Percentiles rank a stretch among this genome's conserved stretches.
Conservation (phyloP, 2,113 vertebrate species). For the Prunella himalayana region DNA sequence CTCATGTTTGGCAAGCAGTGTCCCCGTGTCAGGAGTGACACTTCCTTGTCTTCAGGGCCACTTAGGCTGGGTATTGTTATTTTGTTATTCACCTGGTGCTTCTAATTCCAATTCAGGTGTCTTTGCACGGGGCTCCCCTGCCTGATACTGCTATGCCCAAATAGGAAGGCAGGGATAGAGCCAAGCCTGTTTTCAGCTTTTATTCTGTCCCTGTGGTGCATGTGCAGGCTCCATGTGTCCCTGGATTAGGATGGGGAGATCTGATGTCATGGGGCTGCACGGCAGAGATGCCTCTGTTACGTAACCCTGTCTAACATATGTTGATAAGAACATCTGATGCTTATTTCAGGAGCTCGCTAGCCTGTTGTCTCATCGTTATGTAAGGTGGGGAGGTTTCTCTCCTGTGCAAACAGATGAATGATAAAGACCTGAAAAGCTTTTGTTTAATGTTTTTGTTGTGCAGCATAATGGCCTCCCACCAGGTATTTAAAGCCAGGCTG, state of each 20-base stretch:
- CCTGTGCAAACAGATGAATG: background rate
- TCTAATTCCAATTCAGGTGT: background rate
- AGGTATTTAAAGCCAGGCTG: background rate
- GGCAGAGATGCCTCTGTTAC: background rate
- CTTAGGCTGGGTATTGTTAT: background rate
- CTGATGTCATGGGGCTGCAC: background rate
- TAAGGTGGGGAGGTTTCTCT: background rate
- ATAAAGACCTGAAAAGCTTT: slow-evolving; percentile 24
- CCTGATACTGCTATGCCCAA: background rate
- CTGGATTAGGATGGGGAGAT: slow-evolving; percentile 18
- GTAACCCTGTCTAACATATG: background rate
- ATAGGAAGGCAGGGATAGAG: background rate
- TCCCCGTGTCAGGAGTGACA: background rate
- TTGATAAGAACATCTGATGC: slow-evolving; percentile 14
- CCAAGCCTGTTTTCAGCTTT: background rate
- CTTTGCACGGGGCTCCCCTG: background rate
- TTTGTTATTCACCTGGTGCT: background rate
- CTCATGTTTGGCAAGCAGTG: background rate
- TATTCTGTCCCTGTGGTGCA: background rate
- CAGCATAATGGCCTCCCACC: background rate
- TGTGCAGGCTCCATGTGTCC: slow-evolving; percentile 14
- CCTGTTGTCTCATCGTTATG: background rate
- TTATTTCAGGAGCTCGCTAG: background rate
- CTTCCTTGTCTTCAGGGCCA: background rate
- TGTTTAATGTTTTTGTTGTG: slow-evolving; percentile 15